Percentiles rank a stretch among this genome's conserved stretches.
These are phyloP conservation scores for Hemaris fuciformis DNA, from an alignment of 2,888 invertebrate genomes.

Conservation along the genomic window DNA sequence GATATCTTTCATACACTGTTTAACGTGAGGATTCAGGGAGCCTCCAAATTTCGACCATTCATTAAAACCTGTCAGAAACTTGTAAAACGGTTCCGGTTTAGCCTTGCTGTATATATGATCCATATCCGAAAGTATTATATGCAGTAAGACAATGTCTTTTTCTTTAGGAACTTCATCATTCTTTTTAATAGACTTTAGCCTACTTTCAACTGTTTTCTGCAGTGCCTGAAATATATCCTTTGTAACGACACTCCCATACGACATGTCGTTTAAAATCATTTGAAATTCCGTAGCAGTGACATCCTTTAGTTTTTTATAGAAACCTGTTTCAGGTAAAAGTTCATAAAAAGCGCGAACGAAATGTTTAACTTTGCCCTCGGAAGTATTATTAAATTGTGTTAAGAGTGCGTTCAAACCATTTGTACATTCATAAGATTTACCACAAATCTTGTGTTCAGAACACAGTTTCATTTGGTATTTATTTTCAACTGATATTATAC, in stretches of 20 bases:
- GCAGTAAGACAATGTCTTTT: conserved; percentile 47
- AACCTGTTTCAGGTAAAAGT: conserved; percentile 34
- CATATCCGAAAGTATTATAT: conserved; percentile 60
- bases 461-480: conserved; percentile 52
- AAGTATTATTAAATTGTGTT: conserved; percentile 32
- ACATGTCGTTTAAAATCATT: conserved; percentile 58
- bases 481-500: conserved; percentile 45
- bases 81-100: conserved; percentile 43
- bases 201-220: conserved; percentile 40
- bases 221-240: conserved; percentile 46
- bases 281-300: conserved; percentile 49
- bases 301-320: conserved; percentile 45
- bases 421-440: conserved; percentile 43
- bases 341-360: conserved; percentile 33
- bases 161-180: conserved; percentile 29
- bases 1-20: conserved; percentile 39
- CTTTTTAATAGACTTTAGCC: conserved; percentile 32
- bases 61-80: conserved; percentile 41
- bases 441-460: conserved; percentile 44
- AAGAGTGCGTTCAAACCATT: conserved; percentile 44
- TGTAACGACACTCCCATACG: conserved; percentile 44
- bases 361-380: conserved; percentile 37
- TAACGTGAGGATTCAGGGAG: conserved; percentile 33
- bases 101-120: conserved; percentile 51
- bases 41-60: conserved; percentile 38